Percentiles rank a stretch among this genome's conserved stretches.
Conservation (phyloP, 2,797 vertebrate genomes). For the Anomalospiza imberbis region DNA sequence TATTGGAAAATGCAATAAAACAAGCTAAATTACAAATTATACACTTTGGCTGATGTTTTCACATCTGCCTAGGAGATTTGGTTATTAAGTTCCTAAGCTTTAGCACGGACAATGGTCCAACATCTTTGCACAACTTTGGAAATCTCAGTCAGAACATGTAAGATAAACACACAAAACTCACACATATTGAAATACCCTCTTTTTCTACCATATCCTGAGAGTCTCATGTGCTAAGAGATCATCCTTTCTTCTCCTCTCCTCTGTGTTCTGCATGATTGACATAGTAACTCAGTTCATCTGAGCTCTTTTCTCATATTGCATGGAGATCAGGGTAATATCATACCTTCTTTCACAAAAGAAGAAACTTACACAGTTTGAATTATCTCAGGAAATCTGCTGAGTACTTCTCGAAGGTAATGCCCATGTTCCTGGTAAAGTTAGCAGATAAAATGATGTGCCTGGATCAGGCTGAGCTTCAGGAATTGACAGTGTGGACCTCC, state of each 20-base stretch:
- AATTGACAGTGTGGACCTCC: background rate
- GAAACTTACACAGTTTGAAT: background rate
- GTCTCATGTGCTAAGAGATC: background rate
- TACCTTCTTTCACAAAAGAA: background rate
- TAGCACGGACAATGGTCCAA: background rate
- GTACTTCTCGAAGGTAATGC: background rate
- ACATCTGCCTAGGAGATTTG: background rate
- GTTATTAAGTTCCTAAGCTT: background rate
- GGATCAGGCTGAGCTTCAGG: background rate
- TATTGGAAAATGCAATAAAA: slow-evolving; percentile 17
- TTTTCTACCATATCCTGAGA: background rate
- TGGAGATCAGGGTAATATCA: background rate
- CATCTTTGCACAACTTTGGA: background rate
- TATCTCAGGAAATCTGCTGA: background rate
- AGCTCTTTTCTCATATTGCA: background rate
- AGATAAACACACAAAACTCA: background rate
- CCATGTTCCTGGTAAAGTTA: background rate
- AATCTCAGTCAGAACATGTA: background rate
- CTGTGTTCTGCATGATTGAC: background rate
- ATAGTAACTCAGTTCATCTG: background rate
- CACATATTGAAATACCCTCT: background rate
- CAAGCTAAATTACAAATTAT: background rate
- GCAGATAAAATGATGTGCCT: background rate
- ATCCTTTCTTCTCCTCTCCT: background rate
- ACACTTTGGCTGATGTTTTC: background rate